Evolutionary conservation across 2,113 vertebrate genomes (phyloP).

Genomic region (Semicossyphus pulcher): DNA sequence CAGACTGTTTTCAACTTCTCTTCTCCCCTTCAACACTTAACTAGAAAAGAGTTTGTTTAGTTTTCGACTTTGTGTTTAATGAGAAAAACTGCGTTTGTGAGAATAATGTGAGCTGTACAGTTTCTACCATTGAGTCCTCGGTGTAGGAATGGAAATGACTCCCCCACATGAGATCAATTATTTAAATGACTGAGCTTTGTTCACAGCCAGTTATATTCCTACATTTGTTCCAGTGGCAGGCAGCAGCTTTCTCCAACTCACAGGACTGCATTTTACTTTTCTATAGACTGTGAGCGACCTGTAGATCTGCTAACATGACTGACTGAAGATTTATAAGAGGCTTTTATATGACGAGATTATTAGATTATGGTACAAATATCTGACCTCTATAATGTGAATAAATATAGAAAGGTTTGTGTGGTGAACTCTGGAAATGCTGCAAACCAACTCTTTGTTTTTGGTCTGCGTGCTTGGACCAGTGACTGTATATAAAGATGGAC

Average conservation of each 20-base stretch:
- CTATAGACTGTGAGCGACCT: not conserved
- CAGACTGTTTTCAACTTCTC: not conserved
- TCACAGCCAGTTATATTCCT: constrained; percentile 28
- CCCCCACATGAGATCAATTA: constrained; percentile 63
- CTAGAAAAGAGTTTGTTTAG: not conserved
- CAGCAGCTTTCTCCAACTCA: constrained; percentile 18
- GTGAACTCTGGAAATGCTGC: too few relatives aligned
- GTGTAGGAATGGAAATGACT: constrained; percentile 15
- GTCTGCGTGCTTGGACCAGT: too few relatives aligned
- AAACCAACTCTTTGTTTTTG: too few relatives aligned
- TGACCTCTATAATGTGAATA: too few relatives aligned
- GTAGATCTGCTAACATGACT: not conserved
- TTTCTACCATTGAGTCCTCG: constrained; percentile 2
- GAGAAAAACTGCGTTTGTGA: not conserved
- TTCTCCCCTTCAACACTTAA: not conserved
- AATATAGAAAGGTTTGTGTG: too few relatives aligned
- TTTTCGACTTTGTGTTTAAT: not conserved
- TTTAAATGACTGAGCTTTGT: constrained; percentile 54
- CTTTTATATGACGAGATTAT: too few relatives aligned
- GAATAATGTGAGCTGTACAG: not conserved
- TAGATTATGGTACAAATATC: not conserved
- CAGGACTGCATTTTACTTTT: not conserved
- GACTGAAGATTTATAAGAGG: not conserved
- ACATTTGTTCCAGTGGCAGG: constrained; percentile 14
- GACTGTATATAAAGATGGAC: too few relatives aligned